phyloP scores from a whole-genome alignment of 2,113 vertebrate genomes.

The Pithys albifrons region DNA sequence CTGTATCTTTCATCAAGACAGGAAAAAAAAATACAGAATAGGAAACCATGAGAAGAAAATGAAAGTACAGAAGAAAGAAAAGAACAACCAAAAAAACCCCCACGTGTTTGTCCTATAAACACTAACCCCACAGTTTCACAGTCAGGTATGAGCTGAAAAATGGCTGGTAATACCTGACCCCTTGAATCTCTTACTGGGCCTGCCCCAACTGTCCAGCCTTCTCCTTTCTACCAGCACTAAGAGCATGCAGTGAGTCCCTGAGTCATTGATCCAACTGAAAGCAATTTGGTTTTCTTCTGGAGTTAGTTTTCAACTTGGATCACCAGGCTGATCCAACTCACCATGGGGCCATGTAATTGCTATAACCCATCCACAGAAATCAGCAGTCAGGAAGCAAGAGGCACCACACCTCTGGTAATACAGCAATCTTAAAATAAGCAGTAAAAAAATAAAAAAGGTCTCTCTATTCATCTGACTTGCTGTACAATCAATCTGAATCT shows the following conservation, averaged over 20 bases:
- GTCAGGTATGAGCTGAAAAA: neutral
- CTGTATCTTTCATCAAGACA: neutral
- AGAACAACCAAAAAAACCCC: neutral
- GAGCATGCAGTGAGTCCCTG: neutral
- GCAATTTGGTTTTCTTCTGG: neutral
- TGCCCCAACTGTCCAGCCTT: neutral
- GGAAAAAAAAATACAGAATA: neutral
- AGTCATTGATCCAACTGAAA: conserved; percentile 26
- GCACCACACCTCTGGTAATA: neutral
- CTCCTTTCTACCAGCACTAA: neutral
- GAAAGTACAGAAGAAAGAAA: neutral
- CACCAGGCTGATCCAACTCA: conserved; percentile 23
- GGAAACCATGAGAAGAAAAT: neutral
- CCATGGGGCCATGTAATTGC: conserved; percentile 11
- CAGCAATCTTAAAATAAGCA: neutral
- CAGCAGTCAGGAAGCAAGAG: neutral
- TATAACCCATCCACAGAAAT: neutral
- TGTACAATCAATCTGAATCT: neutral
- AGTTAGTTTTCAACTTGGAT: neutral
- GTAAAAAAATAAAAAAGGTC: neutral
- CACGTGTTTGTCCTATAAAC: fast-evolving
- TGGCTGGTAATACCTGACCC: neutral
- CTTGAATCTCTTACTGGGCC: neutral
- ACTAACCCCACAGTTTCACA: neutral
- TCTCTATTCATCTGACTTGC: neutral